Conservation (phyloP, 2,113 vertebrate species). For the Mus pahari region DNA sequence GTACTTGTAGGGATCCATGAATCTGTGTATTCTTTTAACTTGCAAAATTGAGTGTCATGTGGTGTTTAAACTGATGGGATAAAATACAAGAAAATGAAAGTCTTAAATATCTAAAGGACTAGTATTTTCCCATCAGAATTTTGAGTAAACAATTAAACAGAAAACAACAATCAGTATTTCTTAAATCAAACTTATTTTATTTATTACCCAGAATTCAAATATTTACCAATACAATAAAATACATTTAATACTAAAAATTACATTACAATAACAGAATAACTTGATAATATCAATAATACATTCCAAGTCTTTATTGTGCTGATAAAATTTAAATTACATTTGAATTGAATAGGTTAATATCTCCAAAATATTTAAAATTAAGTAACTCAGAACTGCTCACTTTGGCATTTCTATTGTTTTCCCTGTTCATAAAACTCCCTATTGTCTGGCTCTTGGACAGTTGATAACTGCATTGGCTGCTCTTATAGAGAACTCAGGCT, state of each 20-base stretch:
- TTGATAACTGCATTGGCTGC: neutral
- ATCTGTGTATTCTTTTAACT: neutral
- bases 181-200: neutral
- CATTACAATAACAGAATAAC: slow-evolving; percentile 22
- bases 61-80: neutral
- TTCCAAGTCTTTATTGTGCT: neutral
- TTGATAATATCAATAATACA: neutral
- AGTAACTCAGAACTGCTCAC: neutral
- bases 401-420: neutral
- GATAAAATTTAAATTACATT: neutral
- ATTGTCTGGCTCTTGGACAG: neutral
- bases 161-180: neutral
- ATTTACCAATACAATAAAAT: neutral
- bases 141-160: neutral
- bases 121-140: neutral
- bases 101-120: neutral
- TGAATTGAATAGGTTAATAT: neutral
- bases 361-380: slow-evolving; percentile 5
- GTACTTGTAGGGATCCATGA: neutral
- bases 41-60: slow-evolving; percentile 2
- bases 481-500: neutral
- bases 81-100: slow-evolving; percentile 4
- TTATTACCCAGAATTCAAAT: neutral
- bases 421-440: neutral
- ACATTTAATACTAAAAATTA: neutral